Base-by-base conservation (phyloP, 1,140 invertebrate genomes). In the Hypothenemus hampei region DNA sequence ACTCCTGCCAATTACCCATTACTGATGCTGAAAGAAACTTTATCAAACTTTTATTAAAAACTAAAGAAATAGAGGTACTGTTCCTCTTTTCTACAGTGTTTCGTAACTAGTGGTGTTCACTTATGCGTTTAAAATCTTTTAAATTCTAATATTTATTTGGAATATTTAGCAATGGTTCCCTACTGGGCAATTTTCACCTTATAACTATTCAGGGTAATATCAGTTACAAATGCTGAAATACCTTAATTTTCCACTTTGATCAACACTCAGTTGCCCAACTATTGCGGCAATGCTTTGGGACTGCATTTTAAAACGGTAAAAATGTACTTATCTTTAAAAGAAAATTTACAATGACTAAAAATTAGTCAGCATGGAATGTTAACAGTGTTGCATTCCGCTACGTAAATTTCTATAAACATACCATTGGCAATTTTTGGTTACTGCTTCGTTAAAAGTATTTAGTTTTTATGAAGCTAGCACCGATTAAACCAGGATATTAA, bases 161-260 rank as follows among this genome's bases (percentile, higher is more conserved):
- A n/a, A n/a, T n/a, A n/a, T n/a, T n/a, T n/a, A n/a, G n/a, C n/a
- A n/a, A n/a, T 18, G 10, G 21, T 49, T 18, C 57, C 57, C 5
- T 59, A 41, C 20, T 47, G 41, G 40, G 40, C 41, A 15, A 58
- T 59, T 22, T 11, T 59, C 10, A 49, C 44, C 15, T 48, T 23
- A 23, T 11, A 47, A 11, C 50, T 39, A 13, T 41, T 59, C 43
- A 48, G 43, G 44, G n/a, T 45, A 6, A 24, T 54, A 15, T 11
- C 49, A 13, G 18, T 91, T 1, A 83, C 80, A 0, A 89, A 96
- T 65, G 87, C 88, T 68, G 84, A 87, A 0, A 86, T 93, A 65
- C 89, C 89, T 65, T 97, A 92, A 93, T 91, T 91, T 1, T 92
- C 89, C 65, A 94, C 91, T 73, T 94, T 88, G 3, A 77, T 97